These are phyloP conservation scores for Notospermus geniculatus DNA, from an alignment of 1,140 invertebrate species.

Conservation along the genomic window DNA sequence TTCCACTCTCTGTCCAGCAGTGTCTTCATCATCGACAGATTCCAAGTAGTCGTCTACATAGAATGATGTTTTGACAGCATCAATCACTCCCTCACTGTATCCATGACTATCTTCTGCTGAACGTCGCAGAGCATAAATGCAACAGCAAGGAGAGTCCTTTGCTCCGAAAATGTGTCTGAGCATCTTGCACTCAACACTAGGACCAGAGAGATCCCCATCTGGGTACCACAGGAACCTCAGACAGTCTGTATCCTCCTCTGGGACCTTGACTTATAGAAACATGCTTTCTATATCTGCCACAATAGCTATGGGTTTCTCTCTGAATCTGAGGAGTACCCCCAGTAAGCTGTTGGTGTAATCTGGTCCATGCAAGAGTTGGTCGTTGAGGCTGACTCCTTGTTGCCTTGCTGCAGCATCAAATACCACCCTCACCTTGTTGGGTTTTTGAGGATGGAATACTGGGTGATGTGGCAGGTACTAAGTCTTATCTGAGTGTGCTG, in stretches of 20 bases:
- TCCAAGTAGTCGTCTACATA: conserved; percentile 25
- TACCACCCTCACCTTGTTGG: conserved; percentile 24
- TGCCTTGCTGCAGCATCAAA: conserved; percentile 26
- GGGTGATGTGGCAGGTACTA: conserved; percentile 30
- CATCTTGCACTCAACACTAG: conserved; percentile 22
- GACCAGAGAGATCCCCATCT: conserved; percentile 15
- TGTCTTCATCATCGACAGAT: neutral
- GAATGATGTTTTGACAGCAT: conserved; percentile 20
- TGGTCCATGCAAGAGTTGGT: conserved; percentile 35
- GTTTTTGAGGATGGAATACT: conserved; percentile 24
- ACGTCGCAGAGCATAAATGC: conserved; percentile 19
- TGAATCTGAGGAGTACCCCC: conserved; percentile 29
- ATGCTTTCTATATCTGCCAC: conserved; percentile 25
- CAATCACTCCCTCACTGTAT: neutral
- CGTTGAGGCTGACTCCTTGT: conserved; percentile 33
- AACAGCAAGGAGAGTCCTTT: conserved; percentile 23
- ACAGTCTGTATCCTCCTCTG: conserved; percentile 14
- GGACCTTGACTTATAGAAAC: conserved; percentile 26
- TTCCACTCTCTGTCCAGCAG: conserved; percentile 10
- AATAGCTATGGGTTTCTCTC: conserved; percentile 26
- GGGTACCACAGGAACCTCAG: conserved; percentile 23
- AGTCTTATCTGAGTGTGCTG: neutral
- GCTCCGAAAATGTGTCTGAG: conserved; percentile 25
- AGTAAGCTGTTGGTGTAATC: conserved; percentile 43
- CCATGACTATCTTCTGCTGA: conserved; percentile 14